Evolutionary conservation across 2,113 vertebrate species (phyloP).

Genomic region (Indicator maculatus): DNA sequence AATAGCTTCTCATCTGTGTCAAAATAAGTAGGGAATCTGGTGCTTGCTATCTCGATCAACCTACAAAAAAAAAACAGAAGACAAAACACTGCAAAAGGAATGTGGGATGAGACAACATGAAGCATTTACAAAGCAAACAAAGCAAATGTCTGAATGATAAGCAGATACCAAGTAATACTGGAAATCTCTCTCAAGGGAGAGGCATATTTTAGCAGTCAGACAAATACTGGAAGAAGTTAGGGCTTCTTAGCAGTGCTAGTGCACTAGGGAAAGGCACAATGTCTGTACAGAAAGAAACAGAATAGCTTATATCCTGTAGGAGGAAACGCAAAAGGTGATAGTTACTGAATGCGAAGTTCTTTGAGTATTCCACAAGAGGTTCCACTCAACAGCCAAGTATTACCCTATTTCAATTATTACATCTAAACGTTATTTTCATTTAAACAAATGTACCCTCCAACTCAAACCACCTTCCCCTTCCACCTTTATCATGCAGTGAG

Average conservation of each 20-base stretch:
- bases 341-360: neutral
- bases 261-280: neutral
- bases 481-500: neutral
- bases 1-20: constrained; percentile 76
- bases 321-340: neutral
- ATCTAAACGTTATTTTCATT: neutral
- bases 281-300: neutral
- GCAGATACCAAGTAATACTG: neutral
- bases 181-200: neutral
- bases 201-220: neutral
- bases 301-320: neutral
- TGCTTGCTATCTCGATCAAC: constrained; percentile 82
- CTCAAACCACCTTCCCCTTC: neutral
- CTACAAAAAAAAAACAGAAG: constrained; percentile 38
- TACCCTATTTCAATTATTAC: neutral
- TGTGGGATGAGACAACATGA: neutral
- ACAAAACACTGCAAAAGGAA: neutral
- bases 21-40: constrained; percentile 81
- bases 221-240: neutral
- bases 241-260: neutral
- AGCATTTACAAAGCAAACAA: neutral
- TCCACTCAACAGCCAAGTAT: neutral
- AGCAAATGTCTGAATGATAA: neutral
- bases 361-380: neutral
- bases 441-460: neutral